These are phyloP conservation scores for Tetropium fuscum DNA, from an alignment of 2,888 invertebrate species.

Conservation along the genomic window DNA sequence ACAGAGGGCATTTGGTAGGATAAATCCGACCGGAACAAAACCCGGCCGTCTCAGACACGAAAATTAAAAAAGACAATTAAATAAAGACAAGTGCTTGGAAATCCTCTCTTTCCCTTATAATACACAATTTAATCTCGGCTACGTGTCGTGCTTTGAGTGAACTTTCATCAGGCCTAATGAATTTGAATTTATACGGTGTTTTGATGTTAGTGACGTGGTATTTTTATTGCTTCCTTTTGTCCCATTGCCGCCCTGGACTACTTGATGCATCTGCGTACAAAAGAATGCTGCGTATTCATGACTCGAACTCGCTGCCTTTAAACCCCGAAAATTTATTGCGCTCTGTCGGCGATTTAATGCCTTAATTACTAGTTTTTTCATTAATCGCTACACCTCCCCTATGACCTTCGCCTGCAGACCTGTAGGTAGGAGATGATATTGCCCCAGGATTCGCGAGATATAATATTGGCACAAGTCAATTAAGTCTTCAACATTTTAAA, in stretches of 20 bases:
- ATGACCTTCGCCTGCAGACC: no score
- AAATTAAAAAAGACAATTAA: conserved; percentile 17
- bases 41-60: no score
- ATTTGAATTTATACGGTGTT: conserved; percentile 43
- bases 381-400: background rate
- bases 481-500: no score
- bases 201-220: conserved; percentile 43
- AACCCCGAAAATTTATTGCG: conserved; percentile 44
- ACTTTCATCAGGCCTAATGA: conserved; percentile 30
- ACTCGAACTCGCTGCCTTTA: conserved; percentile 39
- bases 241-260: conserved; percentile 34
- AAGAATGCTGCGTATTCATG: conserved; percentile 44
- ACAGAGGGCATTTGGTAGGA: no score
- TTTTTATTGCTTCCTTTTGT: conserved; percentile 44
- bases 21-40: no score
- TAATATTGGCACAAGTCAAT: no score
- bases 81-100: conserved; percentile 9
- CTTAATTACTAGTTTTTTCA: conserved; percentile 42
- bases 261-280: conserved; percentile 42
- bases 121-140: conserved; percentile 24
- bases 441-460: no score
- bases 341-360: conserved; percentile 42
- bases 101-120: background rate
- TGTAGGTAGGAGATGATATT: no score
- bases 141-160: conserved; percentile 29